Conservation (phyloP, 23 tunicate species). For the Styela plicata region DNA sequence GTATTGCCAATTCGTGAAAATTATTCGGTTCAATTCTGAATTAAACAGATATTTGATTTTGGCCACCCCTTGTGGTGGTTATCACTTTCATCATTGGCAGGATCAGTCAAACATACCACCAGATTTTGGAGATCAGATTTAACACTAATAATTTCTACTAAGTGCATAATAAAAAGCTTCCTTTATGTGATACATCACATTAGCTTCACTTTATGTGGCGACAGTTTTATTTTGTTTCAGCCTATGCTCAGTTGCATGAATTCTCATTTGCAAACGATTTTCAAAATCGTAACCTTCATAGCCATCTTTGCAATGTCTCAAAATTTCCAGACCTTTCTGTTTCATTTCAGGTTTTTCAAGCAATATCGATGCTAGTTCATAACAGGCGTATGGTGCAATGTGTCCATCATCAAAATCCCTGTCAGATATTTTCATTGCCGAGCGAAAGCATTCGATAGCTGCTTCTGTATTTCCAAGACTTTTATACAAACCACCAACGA, state of each 20-base stretch:
- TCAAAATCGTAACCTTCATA: slow-evolving; percentile 78
- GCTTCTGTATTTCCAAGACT: slow-evolving; percentile 36
- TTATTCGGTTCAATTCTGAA: no score
- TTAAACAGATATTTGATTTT: no score
- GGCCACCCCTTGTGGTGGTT: no score
- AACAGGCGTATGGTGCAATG: slow-evolving; percentile 79
- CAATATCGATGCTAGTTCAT: slow-evolving; percentile 54
- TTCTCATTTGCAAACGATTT: slow-evolving; percentile 73
- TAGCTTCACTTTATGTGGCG: no score
- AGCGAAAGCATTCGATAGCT: slow-evolving; percentile 43
- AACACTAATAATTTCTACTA: no score
- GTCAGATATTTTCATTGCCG: slow-evolving; percentile 39
- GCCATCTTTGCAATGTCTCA: slow-evolving; percentile 63
- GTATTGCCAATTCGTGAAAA: no score
- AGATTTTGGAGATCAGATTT: no score
- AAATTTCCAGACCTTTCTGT: slow-evolving; percentile 43
- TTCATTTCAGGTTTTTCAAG: slow-evolving; percentile 36
- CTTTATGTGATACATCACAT: no score
- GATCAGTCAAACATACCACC: no score
- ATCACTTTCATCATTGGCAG: no score
- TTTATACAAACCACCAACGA: slow-evolving; percentile 58
- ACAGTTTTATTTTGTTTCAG: slow-evolving; percentile 36
- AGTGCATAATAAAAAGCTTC: no score
- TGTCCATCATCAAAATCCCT: slow-evolving; percentile 79
- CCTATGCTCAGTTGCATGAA: slow-evolving; percentile 70